Evolutionary conservation across 2,113 vertebrate genomes (phyloP).

Genomic region (Pagrus major): DNA sequence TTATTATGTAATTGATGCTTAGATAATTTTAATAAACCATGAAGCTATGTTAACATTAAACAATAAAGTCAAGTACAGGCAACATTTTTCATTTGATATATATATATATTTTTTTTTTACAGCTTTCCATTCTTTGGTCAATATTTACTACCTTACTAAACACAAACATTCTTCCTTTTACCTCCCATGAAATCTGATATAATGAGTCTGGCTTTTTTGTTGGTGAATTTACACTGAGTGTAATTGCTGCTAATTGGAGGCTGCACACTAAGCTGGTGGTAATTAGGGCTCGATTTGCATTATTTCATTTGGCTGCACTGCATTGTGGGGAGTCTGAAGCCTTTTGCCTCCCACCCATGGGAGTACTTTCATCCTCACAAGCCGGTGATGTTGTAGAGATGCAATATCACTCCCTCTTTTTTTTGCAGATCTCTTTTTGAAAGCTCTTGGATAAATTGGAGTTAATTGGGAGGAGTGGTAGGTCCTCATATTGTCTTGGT

Average conservation of each 20-base stretch:
- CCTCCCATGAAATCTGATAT: constrained; percentile 72
- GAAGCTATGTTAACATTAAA: constrained; percentile 21
- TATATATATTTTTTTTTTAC: constrained; percentile 15
- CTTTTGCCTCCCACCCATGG: constrained; percentile 85
- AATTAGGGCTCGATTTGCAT: constrained; percentile 94
- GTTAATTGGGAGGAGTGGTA: constrained; percentile 74
- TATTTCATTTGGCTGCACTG: constrained; percentile 88
- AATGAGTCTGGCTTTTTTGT: constrained; percentile 89
- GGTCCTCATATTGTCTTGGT: constrained; percentile 42
- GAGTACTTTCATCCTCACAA: constrained; percentile 86
- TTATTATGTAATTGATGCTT: constrained; percentile 56
- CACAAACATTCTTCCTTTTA: constrained; percentile 32
- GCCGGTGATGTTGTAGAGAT: constrained; percentile 79
- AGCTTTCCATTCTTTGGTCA: constrained; percentile 29
- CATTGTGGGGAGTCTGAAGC: constrained; percentile 82
- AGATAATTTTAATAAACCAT: constrained; percentile 49
- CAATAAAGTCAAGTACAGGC: neutral
- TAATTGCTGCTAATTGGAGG: constrained; percentile 96
- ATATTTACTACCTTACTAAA: constrained; percentile 58
- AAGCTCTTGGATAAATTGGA: constrained; percentile 79
- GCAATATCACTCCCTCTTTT: constrained; percentile 66
- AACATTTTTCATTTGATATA: neutral
- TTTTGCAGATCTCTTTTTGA: constrained; percentile 69
- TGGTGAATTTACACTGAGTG: constrained; percentile 91
- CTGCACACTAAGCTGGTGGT: constrained; percentile 89